Evolutionary conservation across 2,888 invertebrate genomes (phyloP).

Genomic region (Xanthorhoe designata): DNA sequence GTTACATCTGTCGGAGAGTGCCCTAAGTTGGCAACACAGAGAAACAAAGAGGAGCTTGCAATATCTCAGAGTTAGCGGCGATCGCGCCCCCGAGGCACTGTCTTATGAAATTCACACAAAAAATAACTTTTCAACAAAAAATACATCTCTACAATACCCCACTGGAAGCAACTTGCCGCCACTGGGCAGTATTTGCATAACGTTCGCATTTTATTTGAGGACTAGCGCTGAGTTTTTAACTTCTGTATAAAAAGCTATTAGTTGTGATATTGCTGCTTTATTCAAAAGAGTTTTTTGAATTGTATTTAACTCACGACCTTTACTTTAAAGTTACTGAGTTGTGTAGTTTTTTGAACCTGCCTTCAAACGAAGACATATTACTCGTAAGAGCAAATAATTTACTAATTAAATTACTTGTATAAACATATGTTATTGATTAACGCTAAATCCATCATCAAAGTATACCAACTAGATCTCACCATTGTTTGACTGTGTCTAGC

Average conservation of each 20-base stretch:
- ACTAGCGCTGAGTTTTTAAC: constrained; percentile 24
- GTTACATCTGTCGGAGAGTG: constrained; percentile 2
- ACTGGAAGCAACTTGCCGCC: constrained; percentile 46
- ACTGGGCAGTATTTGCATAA: constrained; percentile 64
- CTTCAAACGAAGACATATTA: too few species aligned
- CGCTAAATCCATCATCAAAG: too few species aligned
- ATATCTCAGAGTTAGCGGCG: constrained; percentile 37
- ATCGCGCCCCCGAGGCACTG: constrained; percentile 42
- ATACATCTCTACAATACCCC: constrained; percentile 18
- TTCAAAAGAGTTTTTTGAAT: neutral
- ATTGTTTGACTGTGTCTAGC: too few species aligned
- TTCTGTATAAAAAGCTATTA: constrained; percentile 32
- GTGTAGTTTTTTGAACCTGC: too few species aligned
- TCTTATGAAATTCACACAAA: constrained; percentile 52
- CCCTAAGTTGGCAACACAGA: constrained; percentile 20
- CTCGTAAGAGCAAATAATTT: too few species aligned
- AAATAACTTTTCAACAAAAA: constrained; percentile 32
- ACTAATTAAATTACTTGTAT: too few species aligned
- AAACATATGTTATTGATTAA: too few species aligned
- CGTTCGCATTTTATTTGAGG: constrained; percentile 60
- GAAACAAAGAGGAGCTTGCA: constrained; percentile 28
- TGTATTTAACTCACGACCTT: neutral
- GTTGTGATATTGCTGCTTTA: constrained; percentile 23
- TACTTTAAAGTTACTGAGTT: too few species aligned
- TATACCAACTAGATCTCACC: too few species aligned